Evolutionary conservation across 2,888 invertebrate species (phyloP), one percentile per base, ranked within the genome.

Genomic region (Masnerella sp.): DNA sequence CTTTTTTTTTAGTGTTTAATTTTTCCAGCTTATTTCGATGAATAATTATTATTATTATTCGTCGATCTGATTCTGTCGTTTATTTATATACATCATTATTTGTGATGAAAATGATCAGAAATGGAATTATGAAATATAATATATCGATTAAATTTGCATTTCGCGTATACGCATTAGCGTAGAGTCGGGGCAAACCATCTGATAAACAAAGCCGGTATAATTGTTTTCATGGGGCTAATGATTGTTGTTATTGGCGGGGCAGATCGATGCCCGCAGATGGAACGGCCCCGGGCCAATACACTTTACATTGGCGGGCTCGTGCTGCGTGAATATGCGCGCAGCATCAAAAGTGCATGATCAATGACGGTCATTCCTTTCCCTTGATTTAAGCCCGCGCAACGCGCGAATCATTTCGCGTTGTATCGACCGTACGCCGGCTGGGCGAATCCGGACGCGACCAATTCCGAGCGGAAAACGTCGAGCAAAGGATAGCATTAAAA

Each of bases 161-260:
- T n/a, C n/a, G n/a, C n/a, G n/a, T n/a, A n/a, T n/a, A n/a, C n/a
- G n/a, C n/a, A n/a, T n/a, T n/a, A n/a, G n/a, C n/a, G n/a, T 28
- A 32, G 12, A 11, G 14, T n/a, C 32, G 30, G 30, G 2, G 38
- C 18, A 20, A 74, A 75, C 75, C 70, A 40, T 49, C 52, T 64
- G 25, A 64, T 52, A 76, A 77, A 76, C 71, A 73, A 78, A 64
- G 79, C 72, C 64, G 75, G 62, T 75, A 70, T 59, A 78, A 80
- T 79, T 79, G 77, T 79, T 79, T 56, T 78, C 75, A 78, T 45
- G 30, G 11, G 74, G 76, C 71, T 75, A 72, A 79, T 78, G 75
- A 76, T 75, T 75, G 74, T 77, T 77, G 74, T 73, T 75, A 70
- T 74, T 47, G 59, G 47, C 56, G 20, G 38, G 51, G 43, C 38